Conservation (phyloP, 2,797 vertebrate genomes). For the Nannoperca australis region DNA sequence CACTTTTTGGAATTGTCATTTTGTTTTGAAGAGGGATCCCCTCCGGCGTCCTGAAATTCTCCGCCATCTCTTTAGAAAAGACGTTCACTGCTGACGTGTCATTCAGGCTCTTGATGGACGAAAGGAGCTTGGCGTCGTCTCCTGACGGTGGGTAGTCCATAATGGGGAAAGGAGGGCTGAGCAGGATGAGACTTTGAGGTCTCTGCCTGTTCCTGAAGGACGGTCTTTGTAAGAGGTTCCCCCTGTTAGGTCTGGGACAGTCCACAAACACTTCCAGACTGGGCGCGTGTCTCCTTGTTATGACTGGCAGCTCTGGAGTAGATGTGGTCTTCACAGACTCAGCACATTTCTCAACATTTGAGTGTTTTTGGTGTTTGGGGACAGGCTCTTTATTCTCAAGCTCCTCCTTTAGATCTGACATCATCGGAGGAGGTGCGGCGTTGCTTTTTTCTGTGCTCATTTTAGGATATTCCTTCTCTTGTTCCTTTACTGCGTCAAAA, state of each 20-base stretch:
- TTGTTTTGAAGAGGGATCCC: constrained; percentile 91
- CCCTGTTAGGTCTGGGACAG: constrained; percentile 90
- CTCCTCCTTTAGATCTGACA: constrained; percentile 87
- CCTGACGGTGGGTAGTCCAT: constrained; percentile 93
- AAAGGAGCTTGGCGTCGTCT: constrained; percentile 90
- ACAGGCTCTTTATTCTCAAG: constrained; percentile 86
- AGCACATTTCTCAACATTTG: constrained; percentile 64
- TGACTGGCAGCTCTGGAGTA: constrained; percentile 84
- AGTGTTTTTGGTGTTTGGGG: constrained; percentile 72
- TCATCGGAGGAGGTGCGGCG: constrained; percentile 73
- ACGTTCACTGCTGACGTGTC: constrained; percentile 84
- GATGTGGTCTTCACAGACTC: constrained; percentile 77
- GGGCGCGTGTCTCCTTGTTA: constrained; percentile 89
- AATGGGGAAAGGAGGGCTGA: constrained; percentile 96
- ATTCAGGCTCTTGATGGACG: constrained; percentile 91
- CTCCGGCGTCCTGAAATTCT: constrained; percentile 86
- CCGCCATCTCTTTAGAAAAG: constrained; percentile 87
- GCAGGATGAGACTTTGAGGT: constrained; percentile 97
- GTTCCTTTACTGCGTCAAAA: constrained; percentile 72
- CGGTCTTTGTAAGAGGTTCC: constrained; percentile 88
- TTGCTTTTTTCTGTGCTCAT: constrained; percentile 71
- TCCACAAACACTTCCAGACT: constrained; percentile 90
- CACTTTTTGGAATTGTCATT: constrained; percentile 99
- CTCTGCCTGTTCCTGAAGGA: constrained; percentile 94
- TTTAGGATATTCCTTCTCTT: constrained; percentile 77